These are phyloP conservation scores for Ectemnius cavifrons DNA, from an alignment of 2,888 invertebrate species.

Conservation along the genomic window DNA sequence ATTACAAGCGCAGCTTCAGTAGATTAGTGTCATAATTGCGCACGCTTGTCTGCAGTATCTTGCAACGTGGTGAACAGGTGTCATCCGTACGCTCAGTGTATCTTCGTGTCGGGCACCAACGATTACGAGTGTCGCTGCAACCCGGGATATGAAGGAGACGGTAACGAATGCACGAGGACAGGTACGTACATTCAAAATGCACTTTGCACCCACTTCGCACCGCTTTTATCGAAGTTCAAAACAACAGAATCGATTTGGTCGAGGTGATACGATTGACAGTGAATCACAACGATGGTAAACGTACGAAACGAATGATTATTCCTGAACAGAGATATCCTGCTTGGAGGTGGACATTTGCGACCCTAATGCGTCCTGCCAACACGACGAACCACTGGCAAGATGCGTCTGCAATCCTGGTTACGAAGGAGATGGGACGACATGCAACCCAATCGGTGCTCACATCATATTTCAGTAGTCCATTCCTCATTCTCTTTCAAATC, in stretches of 20 bases:
- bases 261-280: too few relatives aligned
- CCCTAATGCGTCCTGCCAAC: slow-evolving; percentile 86
- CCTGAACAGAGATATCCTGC: slow-evolving; percentile 79
- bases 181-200: slow-evolving; percentile 69
- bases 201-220: slow-evolving; percentile 6
- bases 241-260: too few relatives aligned
- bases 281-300: not conserved
- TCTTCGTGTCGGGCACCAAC: slow-evolving; percentile 80
- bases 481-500: not conserved
- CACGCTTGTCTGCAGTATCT: slow-evolving; percentile 79
- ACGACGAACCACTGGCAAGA: slow-evolving; percentile 83
- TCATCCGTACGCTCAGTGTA: slow-evolving; percentile 89
- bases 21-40: slow-evolving; percentile 49
- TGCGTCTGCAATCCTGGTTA: slow-evolving; percentile 91
- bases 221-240: too few relatives aligned
- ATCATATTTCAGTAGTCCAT: slow-evolving; percentile 2
- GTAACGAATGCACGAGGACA: slow-evolving; percentile 84
- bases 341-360: slow-evolving; percentile 84
- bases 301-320: slow-evolving; percentile 36
- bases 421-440: slow-evolving; percentile 89
- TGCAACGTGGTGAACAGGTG: slow-evolving; percentile 90
- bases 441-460: slow-evolving; percentile 82
- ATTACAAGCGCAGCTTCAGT: slow-evolving; percentile 2
- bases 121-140: slow-evolving; percentile 87
- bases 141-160: slow-evolving; percentile 92